Percentiles rank a stretch among this genome's conserved stretches.
phyloP scores from a whole-genome alignment of 2,888 invertebrate species.

The Sinotaia quadrata region DNA sequence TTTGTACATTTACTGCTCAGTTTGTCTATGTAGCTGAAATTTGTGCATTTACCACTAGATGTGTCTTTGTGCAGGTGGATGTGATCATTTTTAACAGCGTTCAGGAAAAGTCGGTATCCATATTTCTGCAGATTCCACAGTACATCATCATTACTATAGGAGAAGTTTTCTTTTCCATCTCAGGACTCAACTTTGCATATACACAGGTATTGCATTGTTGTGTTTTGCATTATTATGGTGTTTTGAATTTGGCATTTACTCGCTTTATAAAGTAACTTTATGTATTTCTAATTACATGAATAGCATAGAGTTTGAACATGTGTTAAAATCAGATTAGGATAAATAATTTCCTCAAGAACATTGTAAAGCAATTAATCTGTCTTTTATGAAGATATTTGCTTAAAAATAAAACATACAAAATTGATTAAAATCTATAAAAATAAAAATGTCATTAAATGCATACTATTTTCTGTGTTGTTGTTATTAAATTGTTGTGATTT shows the following conservation, averaged over 20 bases:
- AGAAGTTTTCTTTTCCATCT: slow-evolving; percentile 96
- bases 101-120: slow-evolving; percentile 82
- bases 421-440: too few relatives aligned
- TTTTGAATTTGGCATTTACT: not conserved
- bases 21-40: not conserved
- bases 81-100: slow-evolving; percentile 58
- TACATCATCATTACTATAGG: slow-evolving; percentile 92
- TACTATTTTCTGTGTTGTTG: too few relatives aligned
- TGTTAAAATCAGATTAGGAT: too few relatives aligned
- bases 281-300: too few relatives aligned
- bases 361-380: too few relatives aligned
- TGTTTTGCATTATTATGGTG: not conserved
- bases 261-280: not conserved
- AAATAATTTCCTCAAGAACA: too few relatives aligned
- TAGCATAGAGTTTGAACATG: too few relatives aligned
- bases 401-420: too few relatives aligned
- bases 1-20: too few relatives aligned
- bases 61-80: slow-evolving; percentile 14
- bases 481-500: too few relatives aligned
- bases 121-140: slow-evolving; percentile 91
- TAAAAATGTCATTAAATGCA: too few relatives aligned
- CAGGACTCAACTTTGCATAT: slow-evolving; percentile 95
- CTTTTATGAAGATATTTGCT: too few relatives aligned
- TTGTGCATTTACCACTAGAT: not conserved
- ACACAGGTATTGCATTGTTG: slow-evolving; percentile 78